phyloP scores from a whole-genome alignment of 2,888 invertebrate genomes.

The Apamea epomidion region DNA sequence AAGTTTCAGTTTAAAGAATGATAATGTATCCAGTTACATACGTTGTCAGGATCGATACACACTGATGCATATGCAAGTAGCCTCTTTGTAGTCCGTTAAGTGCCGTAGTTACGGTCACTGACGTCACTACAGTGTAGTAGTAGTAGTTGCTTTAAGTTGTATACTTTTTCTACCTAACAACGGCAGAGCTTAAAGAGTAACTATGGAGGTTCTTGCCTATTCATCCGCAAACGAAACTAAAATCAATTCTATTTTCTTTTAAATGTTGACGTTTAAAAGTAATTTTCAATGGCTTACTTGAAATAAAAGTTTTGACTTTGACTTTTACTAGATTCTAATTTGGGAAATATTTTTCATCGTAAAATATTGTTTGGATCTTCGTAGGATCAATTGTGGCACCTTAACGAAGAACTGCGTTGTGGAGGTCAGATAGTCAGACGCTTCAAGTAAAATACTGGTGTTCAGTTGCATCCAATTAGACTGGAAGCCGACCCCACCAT shows the following conservation, averaged over 20 bases:
- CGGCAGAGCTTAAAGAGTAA: neutral
- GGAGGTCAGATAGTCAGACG: neutral
- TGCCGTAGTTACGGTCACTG: conserved; percentile 31
- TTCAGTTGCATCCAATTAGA: too few species aligned
- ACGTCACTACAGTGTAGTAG: conserved; percentile 30
- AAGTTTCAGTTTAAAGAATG: conserved; percentile 30
- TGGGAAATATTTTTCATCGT: neutral
- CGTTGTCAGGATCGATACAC: conserved; percentile 53
- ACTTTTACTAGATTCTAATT: neutral
- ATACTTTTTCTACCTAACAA: neutral
- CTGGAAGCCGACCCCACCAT: too few species aligned
- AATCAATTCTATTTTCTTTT: neutral
- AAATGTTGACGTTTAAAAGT: neutral
- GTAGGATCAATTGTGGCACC: neutral
- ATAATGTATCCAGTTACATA: conserved; percentile 35
- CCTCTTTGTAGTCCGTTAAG: conserved; percentile 46
- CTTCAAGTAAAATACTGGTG: too few species aligned
- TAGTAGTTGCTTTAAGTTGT: conserved; percentile 22
- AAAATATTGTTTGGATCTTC: neutral
- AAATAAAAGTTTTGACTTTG: neutral
- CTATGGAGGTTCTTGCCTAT: neutral
- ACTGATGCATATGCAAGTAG: conserved; percentile 58
- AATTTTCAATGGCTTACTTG: neutral
- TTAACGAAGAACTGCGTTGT: neutral
- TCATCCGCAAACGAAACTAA: neutral